These are phyloP conservation scores for Panzeria rudis DNA, from an alignment of 2,888 invertebrate genomes.

Conservation along the genomic window DNA sequence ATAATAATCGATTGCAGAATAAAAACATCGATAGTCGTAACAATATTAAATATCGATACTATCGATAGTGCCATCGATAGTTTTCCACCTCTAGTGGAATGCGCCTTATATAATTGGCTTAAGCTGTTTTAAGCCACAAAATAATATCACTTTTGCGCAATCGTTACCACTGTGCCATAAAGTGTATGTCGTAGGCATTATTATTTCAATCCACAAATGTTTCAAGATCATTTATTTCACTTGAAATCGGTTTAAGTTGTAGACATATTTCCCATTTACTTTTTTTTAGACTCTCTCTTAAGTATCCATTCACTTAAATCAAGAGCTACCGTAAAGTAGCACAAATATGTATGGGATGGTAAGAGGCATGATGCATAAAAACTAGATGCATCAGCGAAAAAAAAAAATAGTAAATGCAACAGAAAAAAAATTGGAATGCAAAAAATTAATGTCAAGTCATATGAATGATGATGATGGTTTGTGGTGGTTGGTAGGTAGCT, in stretches of 20 bases:
- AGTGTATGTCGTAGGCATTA: neutral
- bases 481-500: too few species aligned
- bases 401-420: constrained; percentile 2
- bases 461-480: constrained; percentile 11
- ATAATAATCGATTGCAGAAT: too few species aligned
- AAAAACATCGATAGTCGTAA: too few species aligned
- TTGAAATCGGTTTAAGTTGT: constrained; percentile 36
- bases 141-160: neutral
- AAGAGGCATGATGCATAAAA: constrained; percentile 33
- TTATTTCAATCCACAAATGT: constrained; percentile 39
- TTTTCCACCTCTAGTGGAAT: too few species aligned
- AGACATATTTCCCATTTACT: constrained; percentile 40
- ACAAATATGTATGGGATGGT: constrained; percentile 37
- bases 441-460: constrained; percentile 52
- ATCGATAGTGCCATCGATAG: too few species aligned
- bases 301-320: constrained; percentile 43
- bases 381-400: constrained; percentile 33
- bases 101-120: too few species aligned
- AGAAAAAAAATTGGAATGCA: constrained; percentile 32
- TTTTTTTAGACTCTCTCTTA: neutral
- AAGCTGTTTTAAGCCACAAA: too few species aligned
- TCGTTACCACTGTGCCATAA: neutral
- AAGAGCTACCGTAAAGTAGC: constrained; percentile 65
- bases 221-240: constrained; percentile 63
- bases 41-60: too few species aligned